Percentiles rank a stretch among this genome's conserved stretches.
These are phyloP conservation scores for Channallabes apus DNA, from an alignment of 2,797 vertebrate genomes.

Conservation along the genomic window DNA sequence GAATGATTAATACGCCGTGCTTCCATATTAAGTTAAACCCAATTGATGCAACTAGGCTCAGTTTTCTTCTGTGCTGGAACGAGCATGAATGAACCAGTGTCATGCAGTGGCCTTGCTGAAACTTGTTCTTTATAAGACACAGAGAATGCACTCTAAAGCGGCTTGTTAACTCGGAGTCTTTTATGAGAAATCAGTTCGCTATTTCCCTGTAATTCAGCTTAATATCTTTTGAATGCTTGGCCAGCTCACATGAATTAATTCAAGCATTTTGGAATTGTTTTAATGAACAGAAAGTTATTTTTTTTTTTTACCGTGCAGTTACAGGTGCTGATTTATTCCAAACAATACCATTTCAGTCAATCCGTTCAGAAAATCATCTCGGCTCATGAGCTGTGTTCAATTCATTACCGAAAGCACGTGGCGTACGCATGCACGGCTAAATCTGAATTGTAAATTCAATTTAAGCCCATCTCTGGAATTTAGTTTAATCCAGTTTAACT, in stretches of 20 bases:
- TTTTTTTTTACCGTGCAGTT: neutral
- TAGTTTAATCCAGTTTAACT: slow-evolving; percentile 39
- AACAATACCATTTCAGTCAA: slow-evolving; percentile 3
- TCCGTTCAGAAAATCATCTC: slow-evolving; percentile 36
- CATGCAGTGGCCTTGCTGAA: neutral
- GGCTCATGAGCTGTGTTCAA: slow-evolving; percentile 22
- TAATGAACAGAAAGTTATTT: neutral
- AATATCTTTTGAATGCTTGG: neutral
- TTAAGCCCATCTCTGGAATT: slow-evolving; percentile 33
- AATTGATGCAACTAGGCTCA: neutral
- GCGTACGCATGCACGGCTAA: slow-evolving; percentile 3
- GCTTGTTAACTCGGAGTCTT: neutral
- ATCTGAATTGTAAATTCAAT: slow-evolving; percentile 47
- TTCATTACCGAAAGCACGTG: slow-evolving; percentile 28
- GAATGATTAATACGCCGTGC: no score
- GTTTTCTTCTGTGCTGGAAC: neutral
- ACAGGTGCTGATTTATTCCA: neutral
- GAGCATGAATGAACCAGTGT: no score
- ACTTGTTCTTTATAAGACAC: neutral
- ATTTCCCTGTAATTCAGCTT: neutral
- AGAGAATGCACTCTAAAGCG: neutral
- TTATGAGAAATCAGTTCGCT: neutral
- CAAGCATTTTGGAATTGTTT: neutral
- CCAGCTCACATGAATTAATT: neutral
- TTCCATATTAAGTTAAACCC: neutral